phyloP scores from a whole-genome alignment of 1,140 invertebrate genomes.

The Acromyrmex heyeri region DNA sequence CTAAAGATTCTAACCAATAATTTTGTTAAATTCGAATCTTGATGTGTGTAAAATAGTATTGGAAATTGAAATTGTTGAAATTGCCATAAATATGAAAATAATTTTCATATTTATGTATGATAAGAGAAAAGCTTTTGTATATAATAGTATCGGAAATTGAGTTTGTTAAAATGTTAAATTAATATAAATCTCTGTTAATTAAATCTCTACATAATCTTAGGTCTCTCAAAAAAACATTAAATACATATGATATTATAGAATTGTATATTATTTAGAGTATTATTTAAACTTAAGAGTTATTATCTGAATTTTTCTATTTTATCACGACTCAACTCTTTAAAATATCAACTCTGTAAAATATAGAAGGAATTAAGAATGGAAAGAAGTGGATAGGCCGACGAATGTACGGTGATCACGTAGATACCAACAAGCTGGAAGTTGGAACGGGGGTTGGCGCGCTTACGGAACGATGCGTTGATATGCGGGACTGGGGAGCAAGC shows the following conservation, averaged over 20 bases:
- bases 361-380: not conserved
- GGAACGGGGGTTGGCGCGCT: not conserved
- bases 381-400: not conserved
- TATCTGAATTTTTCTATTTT: not conserved
- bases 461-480: slow-evolving; percentile 38
- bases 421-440: not conserved
- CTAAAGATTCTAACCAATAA: not conserved
- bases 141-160: not conserved
- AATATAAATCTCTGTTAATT: not conserved
- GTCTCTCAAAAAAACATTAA: not conserved
- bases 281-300: not conserved
- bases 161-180: not conserved
- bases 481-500: not conserved
- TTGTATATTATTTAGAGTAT: not conserved
- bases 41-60: not conserved
- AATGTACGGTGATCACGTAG: not conserved
- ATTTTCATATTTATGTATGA: not conserved
- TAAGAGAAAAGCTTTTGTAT: not conserved
- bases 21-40: not conserved
- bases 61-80: too few species aligned
- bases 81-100: not conserved
- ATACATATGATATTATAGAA: not conserved
- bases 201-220: not conserved
- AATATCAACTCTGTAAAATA: not conserved
- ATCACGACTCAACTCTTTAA: not conserved